phyloP scores from a whole-genome alignment of 2,888 invertebrate genomes.

The Spialia ferax region DNA sequence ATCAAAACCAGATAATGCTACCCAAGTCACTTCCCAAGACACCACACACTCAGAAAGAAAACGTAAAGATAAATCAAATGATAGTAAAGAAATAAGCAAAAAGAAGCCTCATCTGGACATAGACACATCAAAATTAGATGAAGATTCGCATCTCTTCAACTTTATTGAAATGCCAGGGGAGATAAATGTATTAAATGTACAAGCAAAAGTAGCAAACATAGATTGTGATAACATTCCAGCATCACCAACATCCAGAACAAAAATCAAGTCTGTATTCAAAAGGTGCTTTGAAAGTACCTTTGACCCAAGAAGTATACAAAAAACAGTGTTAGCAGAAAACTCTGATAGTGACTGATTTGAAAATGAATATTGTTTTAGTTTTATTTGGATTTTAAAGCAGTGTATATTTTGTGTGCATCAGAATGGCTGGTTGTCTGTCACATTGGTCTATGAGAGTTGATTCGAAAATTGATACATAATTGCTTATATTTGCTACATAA shows the following conservation, averaged over 20 bases:
- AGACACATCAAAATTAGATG: constrained; percentile 74
- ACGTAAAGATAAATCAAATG: constrained; percentile 60
- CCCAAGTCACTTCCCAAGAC: constrained; percentile 69
- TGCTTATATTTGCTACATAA: too few species aligned
- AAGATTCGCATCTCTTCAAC: constrained; percentile 81
- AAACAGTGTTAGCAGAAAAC: constrained; percentile 89
- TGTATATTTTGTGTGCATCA: too few species aligned
- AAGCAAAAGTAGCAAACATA: constrained; percentile 50
- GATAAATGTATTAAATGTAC: constrained; percentile 37
- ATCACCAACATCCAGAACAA: constrained; percentile 87
- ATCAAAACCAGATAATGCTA: constrained; percentile 85
- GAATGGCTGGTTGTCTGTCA: too few species aligned
- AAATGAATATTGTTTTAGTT: too few species aligned
- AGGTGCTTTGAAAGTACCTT: constrained; percentile 92
- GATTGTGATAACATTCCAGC: constrained; percentile 84
- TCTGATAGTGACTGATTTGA: constrained; percentile 88
- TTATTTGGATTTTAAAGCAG: too few species aligned
- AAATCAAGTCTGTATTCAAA: constrained; percentile 89
- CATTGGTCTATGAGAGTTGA: too few species aligned
- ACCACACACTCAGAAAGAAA: constrained; percentile 66
- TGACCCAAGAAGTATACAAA: constrained; percentile 86
- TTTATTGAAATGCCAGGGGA: constrained; percentile 77
- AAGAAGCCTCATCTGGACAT: constrained; percentile 74
- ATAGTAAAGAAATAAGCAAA: constrained; percentile 58
- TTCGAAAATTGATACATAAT: too few species aligned